These are phyloP conservation scores for Eristalis pertinax DNA, from an alignment of 2,888 invertebrate species.

Conservation along the genomic window DNA sequence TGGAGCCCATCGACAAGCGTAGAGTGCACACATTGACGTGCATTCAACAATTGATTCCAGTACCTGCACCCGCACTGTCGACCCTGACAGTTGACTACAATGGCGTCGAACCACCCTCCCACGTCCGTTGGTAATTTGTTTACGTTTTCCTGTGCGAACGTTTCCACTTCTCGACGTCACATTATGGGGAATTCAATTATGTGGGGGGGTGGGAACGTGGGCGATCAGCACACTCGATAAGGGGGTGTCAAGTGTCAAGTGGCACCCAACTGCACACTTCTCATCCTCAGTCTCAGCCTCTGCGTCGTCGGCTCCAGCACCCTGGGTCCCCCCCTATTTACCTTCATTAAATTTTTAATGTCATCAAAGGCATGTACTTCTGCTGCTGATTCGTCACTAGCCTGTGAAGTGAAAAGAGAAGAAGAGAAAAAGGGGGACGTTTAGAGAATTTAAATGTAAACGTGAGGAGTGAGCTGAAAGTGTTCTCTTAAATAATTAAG, in stretches of 20 bases:
- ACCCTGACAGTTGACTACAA: conserved; percentile 26
- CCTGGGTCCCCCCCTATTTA: conserved; percentile 76
- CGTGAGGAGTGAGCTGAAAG: background rate
- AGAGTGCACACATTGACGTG: background rate
- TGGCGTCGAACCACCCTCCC: conserved; percentile 23
- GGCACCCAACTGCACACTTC: background rate
- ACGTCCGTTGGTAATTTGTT: conserved; percentile 55
- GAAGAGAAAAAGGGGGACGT: conserved; percentile 1
- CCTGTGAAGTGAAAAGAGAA: conserved; percentile 80
- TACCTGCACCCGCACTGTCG: background rate
- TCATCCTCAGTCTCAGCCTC: background rate
- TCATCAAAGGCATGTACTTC: conserved; percentile 85
- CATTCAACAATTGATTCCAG: conserved; percentile 31
- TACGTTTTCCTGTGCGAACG: conserved; percentile 37
- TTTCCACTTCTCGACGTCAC: conserved; percentile 29
- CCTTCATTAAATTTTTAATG: conserved; percentile 85
- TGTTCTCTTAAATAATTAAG: conserved; percentile 52
- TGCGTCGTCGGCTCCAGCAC: background rate
- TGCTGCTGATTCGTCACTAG: conserved; percentile 85
- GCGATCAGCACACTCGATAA: background rate
- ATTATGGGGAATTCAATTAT: conserved; percentile 44
- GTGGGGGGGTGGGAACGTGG: background rate
- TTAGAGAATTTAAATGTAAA: conserved; percentile 48
- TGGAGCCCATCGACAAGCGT: background rate
- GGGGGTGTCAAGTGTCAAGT: background rate